phyloP scores from a whole-genome alignment of 2,888 invertebrate genomes.

The Oithona nana region DNA sequence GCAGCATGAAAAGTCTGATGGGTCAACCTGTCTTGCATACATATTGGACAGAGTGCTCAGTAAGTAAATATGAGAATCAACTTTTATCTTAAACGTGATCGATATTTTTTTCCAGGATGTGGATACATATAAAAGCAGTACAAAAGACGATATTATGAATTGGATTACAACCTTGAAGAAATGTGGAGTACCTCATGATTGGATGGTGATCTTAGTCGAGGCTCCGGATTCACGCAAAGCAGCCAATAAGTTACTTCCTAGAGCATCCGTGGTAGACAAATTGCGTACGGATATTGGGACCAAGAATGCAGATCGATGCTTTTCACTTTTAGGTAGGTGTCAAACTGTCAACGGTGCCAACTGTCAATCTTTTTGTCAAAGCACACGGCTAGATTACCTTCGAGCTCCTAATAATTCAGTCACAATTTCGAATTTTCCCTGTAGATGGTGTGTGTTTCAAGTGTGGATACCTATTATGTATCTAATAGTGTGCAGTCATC shows the following conservation, averaged over 20 bases:
- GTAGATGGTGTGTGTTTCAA: too few species aligned
- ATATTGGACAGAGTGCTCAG: constrained; percentile 84
- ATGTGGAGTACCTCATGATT: constrained; percentile 53
- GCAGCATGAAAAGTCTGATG: constrained; percentile 33
- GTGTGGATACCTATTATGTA: too few species aligned
- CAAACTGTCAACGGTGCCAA: background rate
- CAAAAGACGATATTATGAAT: constrained; percentile 69
- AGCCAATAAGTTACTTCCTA: constrained; percentile 68
- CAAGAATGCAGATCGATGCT: constrained; percentile 53
- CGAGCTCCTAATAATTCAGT: background rate
- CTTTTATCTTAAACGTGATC: background rate
- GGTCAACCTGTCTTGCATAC: constrained; percentile 75
- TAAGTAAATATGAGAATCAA: constrained; percentile 5
- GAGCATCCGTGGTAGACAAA: constrained; percentile 84
- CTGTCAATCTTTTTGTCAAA: background rate
- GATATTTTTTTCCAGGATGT: constrained; percentile 46
- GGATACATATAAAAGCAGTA: constrained; percentile 65
- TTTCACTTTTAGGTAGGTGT: constrained; percentile 14
- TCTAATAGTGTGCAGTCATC: too few species aligned
- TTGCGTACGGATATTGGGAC: constrained; percentile 79
- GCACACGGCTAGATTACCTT: background rate
- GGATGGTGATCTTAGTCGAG: constrained; percentile 83
- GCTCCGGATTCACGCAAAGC: constrained; percentile 66
- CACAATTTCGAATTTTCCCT: background rate
- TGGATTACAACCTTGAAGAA: constrained; percentile 63